Base-by-base conservation (phyloP, 2,797 vertebrate genomes). In the Acipenser transmontanus region DNA sequence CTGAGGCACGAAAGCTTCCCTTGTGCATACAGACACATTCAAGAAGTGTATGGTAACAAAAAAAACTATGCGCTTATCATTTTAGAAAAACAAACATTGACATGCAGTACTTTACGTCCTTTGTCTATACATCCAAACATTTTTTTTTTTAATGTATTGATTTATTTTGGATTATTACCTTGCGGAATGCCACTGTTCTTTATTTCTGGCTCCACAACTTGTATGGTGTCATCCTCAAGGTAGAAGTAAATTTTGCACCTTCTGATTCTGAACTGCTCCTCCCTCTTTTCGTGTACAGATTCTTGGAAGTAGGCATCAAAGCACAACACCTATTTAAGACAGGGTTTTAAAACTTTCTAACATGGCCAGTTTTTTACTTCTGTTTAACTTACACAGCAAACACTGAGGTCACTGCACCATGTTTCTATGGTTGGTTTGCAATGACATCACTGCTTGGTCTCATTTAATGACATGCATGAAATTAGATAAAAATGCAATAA, bases 281-380 rank as follows among this genome's bases (percentile, higher is more conserved):
- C 84, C 67, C 69, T 79, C 68, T 85, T 89, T 59, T 91, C 81
- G 69, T 76, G 74, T 49, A 94, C 84, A 68, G 83, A 74, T 76
- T 98, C 93, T 74, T 91, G 84, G 79, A 92, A 88, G 83, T 92
- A 93, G 1, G 93, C 94, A 73, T 95, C 83, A 82, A 98, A 98
- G 73, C 80, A 86, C 74, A 98, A 84, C 50, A 84, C 88, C 96
- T 98, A 76, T 73, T 72, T 67, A 74, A 72, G 34, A 34, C 34
- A 34, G 34, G 34, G 34, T 34, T 34, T 34, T 34, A 34, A 34
- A 34, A 4, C 34, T 3, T 34, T 34, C 34, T 34, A 3, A 34
- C 34, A 34, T 4, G 34, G 17, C 1, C 17, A 17, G 17, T 17
- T 17, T 17, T 17, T 17, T 34, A 3, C 34, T 34, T 34, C 34